Evolutionary conservation across 2,888 invertebrate genomes (phyloP).

Genomic region (Euproctis similis): DNA sequence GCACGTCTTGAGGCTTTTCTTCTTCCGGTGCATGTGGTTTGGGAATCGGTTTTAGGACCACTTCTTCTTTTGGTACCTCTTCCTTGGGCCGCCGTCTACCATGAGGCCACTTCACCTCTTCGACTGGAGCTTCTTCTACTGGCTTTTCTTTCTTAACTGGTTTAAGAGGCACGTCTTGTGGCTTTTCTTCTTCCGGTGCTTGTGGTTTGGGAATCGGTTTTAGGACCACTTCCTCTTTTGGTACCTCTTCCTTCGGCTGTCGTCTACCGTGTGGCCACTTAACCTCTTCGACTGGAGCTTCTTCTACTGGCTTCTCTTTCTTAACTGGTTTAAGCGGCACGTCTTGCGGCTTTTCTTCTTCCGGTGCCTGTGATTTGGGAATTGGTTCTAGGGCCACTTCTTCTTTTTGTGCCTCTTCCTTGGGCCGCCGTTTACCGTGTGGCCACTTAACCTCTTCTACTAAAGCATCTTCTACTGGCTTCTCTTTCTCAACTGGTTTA

Average conservation of each 20-base stretch:
- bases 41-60: neutral
- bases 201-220: conserved; percentile 40
- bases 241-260: conserved; percentile 31
- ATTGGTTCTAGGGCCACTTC: neutral
- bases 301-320: conserved; percentile 29
- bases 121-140: conserved; percentile 24
- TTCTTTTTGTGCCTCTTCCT: neutral
- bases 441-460: neutral
- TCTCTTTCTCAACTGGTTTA: neutral
- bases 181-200: neutral
- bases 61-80: neutral
- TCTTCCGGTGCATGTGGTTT: conserved; percentile 25
- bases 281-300: conserved; percentile 30
- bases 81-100: conserved; percentile 1
- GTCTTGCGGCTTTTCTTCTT: neutral
- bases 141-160: conserved; percentile 23
- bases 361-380: neutral
- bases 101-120: neutral
- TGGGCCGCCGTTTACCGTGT: neutral
- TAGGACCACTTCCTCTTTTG: conserved; percentile 22
- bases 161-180: conserved; percentile 20
- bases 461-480: neutral
- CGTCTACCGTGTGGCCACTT: conserved; percentile 33
- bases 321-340: conserved; percentile 26
- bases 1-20: neutral